Conservation (phyloP, 2,888 invertebrate genomes). For the Periphyllus acericola region DNA sequence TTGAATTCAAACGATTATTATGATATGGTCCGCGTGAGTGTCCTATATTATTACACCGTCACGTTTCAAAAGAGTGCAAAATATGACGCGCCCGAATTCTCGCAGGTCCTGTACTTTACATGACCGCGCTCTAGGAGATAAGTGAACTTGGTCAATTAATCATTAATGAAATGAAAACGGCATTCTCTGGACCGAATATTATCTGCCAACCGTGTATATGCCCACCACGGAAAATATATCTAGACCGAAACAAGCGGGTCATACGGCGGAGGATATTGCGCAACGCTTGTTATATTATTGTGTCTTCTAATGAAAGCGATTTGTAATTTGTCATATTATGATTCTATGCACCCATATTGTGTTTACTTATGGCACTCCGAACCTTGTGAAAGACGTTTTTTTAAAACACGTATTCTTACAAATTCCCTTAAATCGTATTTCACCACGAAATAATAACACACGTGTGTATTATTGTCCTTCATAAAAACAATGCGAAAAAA, state of each 20-base stretch:
- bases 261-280: conserved; percentile 35
- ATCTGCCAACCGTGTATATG: conserved; percentile 10
- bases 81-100: background rate
- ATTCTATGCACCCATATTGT: background rate
- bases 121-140: background rate
- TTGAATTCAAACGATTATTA: background rate
- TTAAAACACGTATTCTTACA: background rate
- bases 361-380: conserved; percentile 16
- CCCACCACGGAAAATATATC: conserved; percentile 36
- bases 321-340: conserved; percentile 38
- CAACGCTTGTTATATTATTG: conserved; percentile 45
- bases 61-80: background rate
- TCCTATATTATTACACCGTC: background rate
- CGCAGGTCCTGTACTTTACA: background rate
- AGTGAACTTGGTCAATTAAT: conserved; percentile 10
- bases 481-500: background rate
- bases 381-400: conserved; percentile 14
- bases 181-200: background rate
- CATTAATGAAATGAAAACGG: conserved; percentile 44
- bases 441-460: conserved; percentile 9
- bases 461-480: background rate
- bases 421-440: background rate
- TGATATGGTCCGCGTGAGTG: too few relatives aligned
- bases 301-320: conserved; percentile 47
- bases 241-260: conserved; percentile 62